Percentiles rank a stretch among this genome's conserved stretches.
Evolutionary conservation across 1,140 invertebrate genomes (phyloP).

Genomic region (Copidosoma floridanum): DNA sequence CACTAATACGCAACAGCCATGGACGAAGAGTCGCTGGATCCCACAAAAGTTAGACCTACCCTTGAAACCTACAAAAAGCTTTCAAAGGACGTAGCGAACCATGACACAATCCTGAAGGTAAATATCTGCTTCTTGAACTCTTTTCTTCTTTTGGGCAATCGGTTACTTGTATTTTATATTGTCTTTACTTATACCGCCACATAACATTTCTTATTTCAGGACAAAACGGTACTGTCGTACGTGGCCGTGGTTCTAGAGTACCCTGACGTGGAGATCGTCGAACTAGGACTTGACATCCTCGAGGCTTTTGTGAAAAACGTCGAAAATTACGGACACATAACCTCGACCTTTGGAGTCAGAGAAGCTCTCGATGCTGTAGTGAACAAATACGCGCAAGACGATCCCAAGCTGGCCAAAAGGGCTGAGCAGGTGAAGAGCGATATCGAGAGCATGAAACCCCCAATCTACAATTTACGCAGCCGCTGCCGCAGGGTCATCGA

Average conservation of each 20-base stretch:
- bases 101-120: constrained; percentile 56
- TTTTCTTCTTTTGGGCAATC: too few relatives aligned
- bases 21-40: constrained; percentile 48
- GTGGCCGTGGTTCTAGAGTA: constrained; percentile 52
- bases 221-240: constrained; percentile 54
- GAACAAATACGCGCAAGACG: constrained; percentile 46
- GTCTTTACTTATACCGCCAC: constrained; percentile 8
- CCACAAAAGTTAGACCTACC: constrained; percentile 46
- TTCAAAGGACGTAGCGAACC: constrained; percentile 49
- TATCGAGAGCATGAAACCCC: constrained; percentile 54
- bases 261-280: constrained; percentile 47
- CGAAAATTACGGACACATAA: constrained; percentile 54
- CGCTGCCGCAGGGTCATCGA: constrained; percentile 53
- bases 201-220: too few relatives aligned
- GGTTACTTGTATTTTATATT: constrained; percentile 12
- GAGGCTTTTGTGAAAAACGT: constrained; percentile 53
- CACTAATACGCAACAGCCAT: constrained; percentile 36
- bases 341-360: constrained; percentile 53
- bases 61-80: constrained; percentile 52
- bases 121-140: constrained; percentile 13
- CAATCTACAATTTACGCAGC: constrained; percentile 53
- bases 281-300: constrained; percentile 47
- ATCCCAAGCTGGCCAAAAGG: constrained; percentile 46
- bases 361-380: constrained; percentile 51
- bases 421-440: constrained; percentile 49